Evolutionary conservation across 2,113 vertebrate species (phyloP).

Genomic region (Andinoacara biseriatus): DNA sequence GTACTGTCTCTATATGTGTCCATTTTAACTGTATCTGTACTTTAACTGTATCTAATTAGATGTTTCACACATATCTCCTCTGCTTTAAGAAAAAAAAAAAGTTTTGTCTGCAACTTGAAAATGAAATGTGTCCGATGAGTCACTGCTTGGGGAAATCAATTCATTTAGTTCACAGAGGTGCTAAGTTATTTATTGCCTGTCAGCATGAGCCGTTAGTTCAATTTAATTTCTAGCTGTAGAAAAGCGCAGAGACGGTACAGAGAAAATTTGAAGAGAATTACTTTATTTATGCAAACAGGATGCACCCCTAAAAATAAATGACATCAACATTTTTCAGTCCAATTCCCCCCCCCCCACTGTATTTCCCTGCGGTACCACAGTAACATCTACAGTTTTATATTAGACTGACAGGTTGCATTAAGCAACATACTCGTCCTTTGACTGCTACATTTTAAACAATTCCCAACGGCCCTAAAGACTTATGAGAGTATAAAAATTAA

Average conservation of each 20-base stretch:
- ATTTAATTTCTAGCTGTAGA: constrained; percentile 84
- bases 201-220: constrained; percentile 86
- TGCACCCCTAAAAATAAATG: background rate
- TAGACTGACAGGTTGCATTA: background rate
- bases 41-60: background rate
- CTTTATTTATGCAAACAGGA: constrained; percentile 55
- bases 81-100: constrained; percentile 73
- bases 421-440: background rate
- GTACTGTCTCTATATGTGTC: background rate
- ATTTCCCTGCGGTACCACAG: background rate
- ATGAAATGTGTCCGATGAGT: constrained; percentile 87
- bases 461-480: background rate
- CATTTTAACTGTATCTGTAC: background rate
- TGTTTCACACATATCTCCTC: constrained; percentile 53
- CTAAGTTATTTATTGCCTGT: constrained; percentile 91
- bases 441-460: background rate
- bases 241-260: constrained; percentile 35
- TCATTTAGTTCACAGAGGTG: constrained; percentile 86
- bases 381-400: constrained; percentile 22
- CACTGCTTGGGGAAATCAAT: constrained; percentile 87
- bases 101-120: constrained; percentile 78
- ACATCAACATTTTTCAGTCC: constrained; percentile 16
- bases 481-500: background rate
- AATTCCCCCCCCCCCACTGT: background rate
- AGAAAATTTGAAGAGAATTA: constrained; percentile 40